phyloP scores from a whole-genome alignment of 2,797 vertebrate species.

The Masticophis lateralis region DNA sequence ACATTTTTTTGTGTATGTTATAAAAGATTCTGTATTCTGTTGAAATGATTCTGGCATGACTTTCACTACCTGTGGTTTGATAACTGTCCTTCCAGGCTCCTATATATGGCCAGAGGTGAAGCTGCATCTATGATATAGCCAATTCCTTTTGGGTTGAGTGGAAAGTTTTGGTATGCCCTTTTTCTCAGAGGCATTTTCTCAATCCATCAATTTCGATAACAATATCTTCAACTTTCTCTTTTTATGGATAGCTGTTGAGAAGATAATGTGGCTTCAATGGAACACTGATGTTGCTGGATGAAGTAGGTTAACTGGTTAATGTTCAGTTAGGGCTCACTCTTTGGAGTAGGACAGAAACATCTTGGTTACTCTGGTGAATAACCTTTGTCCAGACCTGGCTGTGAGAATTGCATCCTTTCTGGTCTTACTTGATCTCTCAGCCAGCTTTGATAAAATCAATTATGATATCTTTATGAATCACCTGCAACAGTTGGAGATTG shows the following conservation, averaged over 20 bases:
- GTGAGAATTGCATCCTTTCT: background rate
- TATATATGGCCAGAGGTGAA: background rate
- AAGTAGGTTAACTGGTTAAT: background rate
- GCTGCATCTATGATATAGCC: background rate
- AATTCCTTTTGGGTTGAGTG: background rate
- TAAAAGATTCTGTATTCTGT: background rate
- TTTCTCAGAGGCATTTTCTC: background rate
- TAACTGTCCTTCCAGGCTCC: background rate
- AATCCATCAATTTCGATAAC: background rate
- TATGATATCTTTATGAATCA: background rate
- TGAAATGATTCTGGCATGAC: background rate
- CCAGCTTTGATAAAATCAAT: background rate
- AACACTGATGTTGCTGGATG: background rate
- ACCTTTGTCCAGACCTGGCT: background rate
- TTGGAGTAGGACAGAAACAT: background rate
- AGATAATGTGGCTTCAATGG: background rate
- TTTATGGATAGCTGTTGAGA: background rate
- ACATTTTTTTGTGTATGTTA: background rate
- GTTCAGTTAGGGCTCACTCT: background rate
- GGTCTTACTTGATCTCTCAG: background rate
- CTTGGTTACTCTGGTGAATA: background rate
- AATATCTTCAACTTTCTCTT: background rate
- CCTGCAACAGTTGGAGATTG: background rate
- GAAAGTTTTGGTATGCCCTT: background rate
- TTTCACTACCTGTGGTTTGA: background rate